These are phyloP conservation scores for Crotalus horridus DNA, from an alignment of 2,113 vertebrate genomes.

Conservation along the genomic window DNA sequence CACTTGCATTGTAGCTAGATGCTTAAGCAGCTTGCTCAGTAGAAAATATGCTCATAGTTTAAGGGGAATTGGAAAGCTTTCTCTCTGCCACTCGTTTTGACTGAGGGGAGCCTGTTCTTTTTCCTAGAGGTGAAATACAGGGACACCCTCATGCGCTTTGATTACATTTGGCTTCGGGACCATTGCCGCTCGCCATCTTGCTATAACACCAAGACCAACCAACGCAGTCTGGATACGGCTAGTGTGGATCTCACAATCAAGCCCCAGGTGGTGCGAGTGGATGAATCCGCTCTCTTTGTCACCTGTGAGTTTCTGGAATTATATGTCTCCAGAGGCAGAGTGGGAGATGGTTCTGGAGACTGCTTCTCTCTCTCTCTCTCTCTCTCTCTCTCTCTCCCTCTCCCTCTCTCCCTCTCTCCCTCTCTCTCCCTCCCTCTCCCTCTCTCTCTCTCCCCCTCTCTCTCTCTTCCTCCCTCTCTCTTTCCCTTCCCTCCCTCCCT, in stretches of 20 bases:
- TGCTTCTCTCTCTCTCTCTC: neutral
- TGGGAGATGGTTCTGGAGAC: neutral
- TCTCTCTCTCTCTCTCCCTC: neutral
- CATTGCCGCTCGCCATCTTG: conserved; percentile 86
- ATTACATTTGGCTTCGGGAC: conserved; percentile 91
- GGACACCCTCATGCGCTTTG: conserved; percentile 74
- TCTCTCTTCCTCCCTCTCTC: accelerated
- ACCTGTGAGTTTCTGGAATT: conserved; percentile 75
- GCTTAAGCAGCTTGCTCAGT: neutral
- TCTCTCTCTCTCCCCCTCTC: too few relatives aligned
- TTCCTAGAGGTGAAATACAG: conserved; percentile 73
- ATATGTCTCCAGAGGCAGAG: accelerated
- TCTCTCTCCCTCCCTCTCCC: accelerated
- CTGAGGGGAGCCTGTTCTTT: neutral
- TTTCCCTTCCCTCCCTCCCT: too few relatives aligned
- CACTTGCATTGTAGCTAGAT: neutral
- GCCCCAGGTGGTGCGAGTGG: conserved; percentile 69
- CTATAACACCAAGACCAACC: conserved; percentile 82
- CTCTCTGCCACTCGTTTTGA: neutral
- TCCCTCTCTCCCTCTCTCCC: accelerated
- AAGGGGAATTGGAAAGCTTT: neutral
- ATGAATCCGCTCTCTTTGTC: conserved; percentile 76
- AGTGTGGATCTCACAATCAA: conserved; percentile 81
- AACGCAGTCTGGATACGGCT: conserved; percentile 86
- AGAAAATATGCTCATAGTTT: neutral